Evolutionary conservation across 2,888 invertebrate species (phyloP).

Genomic region (Dolomedes plantarius): DNA sequence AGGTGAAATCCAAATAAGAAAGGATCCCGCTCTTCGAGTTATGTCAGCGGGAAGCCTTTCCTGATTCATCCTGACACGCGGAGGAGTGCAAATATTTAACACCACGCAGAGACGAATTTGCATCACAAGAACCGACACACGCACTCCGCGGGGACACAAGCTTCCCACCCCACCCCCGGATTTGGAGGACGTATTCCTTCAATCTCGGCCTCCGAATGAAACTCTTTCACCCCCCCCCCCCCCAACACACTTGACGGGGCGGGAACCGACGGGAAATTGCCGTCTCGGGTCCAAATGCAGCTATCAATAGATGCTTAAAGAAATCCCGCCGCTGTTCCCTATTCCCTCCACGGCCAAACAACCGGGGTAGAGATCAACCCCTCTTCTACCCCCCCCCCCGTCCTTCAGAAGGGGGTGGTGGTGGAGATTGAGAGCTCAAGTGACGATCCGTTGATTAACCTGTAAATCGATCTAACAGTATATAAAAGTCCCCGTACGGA

Average conservation of each 20-base stretch:
- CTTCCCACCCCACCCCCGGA: background rate
- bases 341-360: background rate
- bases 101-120: background rate
- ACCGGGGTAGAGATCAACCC: background rate
- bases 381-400: constrained; percentile 5
- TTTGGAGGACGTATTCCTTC: background rate
- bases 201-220: background rate
- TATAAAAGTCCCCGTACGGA: background rate
- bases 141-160: background rate
- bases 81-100: background rate
- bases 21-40: too few relatives aligned
- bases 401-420: constrained; percentile 1
- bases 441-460: constrained; percentile 68
- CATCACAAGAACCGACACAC: constrained; percentile 6
- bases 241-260: constrained; percentile 31
- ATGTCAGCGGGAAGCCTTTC: too few relatives aligned
- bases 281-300: constrained; percentile 37
- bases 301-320: constrained; percentile 68
- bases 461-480: constrained; percentile 33
- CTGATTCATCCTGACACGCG: too few relatives aligned
- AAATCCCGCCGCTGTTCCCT: constrained; percentile 35
- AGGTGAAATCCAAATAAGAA: too few relatives aligned
- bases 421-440: constrained; percentile 23
- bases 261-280: constrained; percentile 30
- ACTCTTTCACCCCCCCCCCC: background rate